phyloP scores from a whole-genome alignment of 2,113 vertebrate species.

The Psilopogon haemacephalus region DNA sequence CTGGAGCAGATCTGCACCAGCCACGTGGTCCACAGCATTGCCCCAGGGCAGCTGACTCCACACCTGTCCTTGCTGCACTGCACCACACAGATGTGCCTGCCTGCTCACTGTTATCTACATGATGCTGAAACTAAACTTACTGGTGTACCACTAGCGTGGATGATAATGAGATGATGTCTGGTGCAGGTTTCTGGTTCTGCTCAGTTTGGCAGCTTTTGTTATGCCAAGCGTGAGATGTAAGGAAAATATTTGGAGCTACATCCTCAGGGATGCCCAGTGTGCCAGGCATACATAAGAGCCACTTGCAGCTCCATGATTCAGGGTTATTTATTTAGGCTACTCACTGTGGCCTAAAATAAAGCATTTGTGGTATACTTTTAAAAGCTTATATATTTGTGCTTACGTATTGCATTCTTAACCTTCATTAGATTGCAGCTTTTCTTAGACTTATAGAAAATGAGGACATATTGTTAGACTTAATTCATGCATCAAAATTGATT shows the following conservation, averaged over 20 bases:
- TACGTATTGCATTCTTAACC: background rate
- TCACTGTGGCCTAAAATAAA: constrained; percentile 9
- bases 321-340: background rate
- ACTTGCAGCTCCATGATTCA: background rate
- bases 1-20: background rate
- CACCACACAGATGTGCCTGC: background rate
- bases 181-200: background rate
- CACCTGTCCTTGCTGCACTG: background rate
- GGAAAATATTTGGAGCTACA: background rate
- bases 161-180: background rate
- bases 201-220: background rate
- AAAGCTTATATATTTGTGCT: background rate
- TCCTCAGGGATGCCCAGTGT: background rate
- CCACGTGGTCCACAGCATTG: background rate
- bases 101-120: accelerated
- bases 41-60: accelerated
- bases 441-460: background rate
- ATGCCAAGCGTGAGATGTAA: background rate
- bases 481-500: background rate
- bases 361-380: background rate
- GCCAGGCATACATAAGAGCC: background rate
- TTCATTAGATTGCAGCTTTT: constrained; percentile 3
- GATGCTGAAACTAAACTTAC: background rate
- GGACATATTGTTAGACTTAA: background rate
- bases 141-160: background rate